Base-by-base conservation (phyloP, 23 tunicate species). In the Trididemnum clinides region DNA sequence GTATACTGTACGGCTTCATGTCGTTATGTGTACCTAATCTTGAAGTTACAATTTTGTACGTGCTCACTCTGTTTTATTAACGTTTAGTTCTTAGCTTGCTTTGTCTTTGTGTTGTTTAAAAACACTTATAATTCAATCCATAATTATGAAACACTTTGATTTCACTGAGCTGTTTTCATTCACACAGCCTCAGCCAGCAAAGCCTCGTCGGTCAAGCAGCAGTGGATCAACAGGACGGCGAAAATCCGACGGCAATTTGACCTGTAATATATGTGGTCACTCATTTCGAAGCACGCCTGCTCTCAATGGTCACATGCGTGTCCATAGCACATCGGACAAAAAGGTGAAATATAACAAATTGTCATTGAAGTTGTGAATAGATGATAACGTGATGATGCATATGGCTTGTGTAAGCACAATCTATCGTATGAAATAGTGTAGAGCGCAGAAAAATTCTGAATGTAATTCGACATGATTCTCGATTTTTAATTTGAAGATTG, bases 251-350 rank as follows among this genome's bases (percentile, higher is more conserved):
- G 97, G 97, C 30, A 92, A 81, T 28, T 37, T 92, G 79, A 88
- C 97, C 2, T 92, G 97, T 44, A 51, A 59, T 28, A 34, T 92
- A 22, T 92, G 97, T 71, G 97, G 97, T 7, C 91, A 92, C 83
- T 76, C 91, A 1, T 92, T 92, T 33, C 57, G 97, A 77, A 92
- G 97, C 64, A 84, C 90, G 2, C 97, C 97, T 0, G 97, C 97
- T 19, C 51, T 92, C 3, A 92, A 92, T 57, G 97, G 97, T 1
- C 97, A 92, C 63, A 92, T 92, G 97, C 63, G 97, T 39, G 97
- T 92, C 28, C 97, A 92, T 54, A 92, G 97, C 64, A 69, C 91
- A 23, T 72, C 91, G 1, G 97, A 92, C 32, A 92, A 87, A 82
- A 92, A 92, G 86, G 97, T 92, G 2, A 70, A 75, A 64, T 66